Conservation (phyloP, 2,113 vertebrate genomes). For the Lagenorhynchus albirostris region DNA sequence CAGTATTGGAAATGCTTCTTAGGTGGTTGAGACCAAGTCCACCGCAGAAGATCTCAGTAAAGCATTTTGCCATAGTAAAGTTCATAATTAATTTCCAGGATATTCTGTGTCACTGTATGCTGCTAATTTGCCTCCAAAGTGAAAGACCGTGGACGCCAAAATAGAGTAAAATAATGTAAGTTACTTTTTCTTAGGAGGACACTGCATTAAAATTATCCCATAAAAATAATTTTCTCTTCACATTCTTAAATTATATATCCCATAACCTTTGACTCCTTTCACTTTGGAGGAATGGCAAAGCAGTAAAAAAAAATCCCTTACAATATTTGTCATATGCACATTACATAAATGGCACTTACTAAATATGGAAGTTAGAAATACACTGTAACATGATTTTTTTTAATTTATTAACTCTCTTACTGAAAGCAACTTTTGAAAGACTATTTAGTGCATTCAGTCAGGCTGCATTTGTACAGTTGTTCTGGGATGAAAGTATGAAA, state of each 20-base stretch:
- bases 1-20: conserved; percentile 42
- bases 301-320: neutral
- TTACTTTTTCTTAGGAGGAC: neutral
- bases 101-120: conserved; percentile 4
- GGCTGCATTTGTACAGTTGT: conserved; percentile 8
- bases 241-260: neutral
- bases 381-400: neutral
- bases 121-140: conserved; percentile 32
- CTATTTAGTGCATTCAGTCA: neutral
- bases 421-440: conserved; percentile 29
- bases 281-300: conserved; percentile 47
- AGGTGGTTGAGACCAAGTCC: neutral
- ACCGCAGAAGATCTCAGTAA: neutral
- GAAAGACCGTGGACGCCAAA: conserved; percentile 9
- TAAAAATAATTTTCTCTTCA: conserved; percentile 26
- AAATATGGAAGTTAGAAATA: conserved; percentile 42
- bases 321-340: conserved; percentile 12
- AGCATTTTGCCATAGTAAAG: conserved; percentile 34
- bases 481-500: conserved; percentile 15
- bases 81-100: conserved; percentile 1
- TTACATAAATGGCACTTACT: conserved; percentile 31
- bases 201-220: neutral
- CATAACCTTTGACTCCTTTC: conserved; percentile 29
- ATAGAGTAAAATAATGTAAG: neutral
- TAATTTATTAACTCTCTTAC: neutral